Evolutionary conservation across 1,140 invertebrate genomes (phyloP).

Genomic region (Teleogryllus occipitalis): DNA sequence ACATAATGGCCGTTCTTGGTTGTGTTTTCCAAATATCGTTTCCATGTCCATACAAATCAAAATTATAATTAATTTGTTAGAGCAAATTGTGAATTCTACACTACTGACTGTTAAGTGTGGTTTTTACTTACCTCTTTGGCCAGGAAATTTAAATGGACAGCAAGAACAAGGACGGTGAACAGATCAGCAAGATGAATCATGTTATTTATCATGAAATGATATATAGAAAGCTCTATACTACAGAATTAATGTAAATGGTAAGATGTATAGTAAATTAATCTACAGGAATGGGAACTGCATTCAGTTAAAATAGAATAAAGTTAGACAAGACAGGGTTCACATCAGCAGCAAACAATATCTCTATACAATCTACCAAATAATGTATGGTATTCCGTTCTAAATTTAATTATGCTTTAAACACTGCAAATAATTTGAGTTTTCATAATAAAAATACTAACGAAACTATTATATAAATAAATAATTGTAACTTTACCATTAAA

Average conservation of each 20-base stretch:
- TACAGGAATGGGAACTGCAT: neutral
- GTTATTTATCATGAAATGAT: too few species aligned
- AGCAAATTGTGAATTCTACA: neutral
- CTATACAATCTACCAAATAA: too few species aligned
- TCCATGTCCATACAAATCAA: conserved; percentile 2
- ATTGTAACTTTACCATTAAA: too few species aligned
- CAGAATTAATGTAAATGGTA: neutral
- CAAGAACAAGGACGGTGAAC: neutral
- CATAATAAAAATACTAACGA: too few species aligned
- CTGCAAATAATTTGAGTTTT: too few species aligned
- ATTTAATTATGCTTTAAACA: too few species aligned
- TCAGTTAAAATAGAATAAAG: neutral
- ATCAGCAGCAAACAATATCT: too few species aligned
- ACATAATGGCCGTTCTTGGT: neutral
- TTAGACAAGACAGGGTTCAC: neutral
- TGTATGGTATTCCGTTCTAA: too few species aligned
- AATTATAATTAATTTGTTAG: neutral
- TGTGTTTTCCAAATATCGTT: neutral
- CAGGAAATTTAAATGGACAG: conserved; percentile 1
- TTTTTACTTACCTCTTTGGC: neutral
- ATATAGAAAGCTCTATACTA: neutral
- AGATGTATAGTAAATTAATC: neutral
- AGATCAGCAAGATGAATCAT: too few species aligned
- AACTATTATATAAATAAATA: too few species aligned
- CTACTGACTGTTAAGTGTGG: neutral